A percentile compares a stretch with the other conserved stretches of the same genome.
phyloP scores from a whole-genome alignment of 53 echinoderm and acorn worm species.

The Crossaster papposus region DNA sequence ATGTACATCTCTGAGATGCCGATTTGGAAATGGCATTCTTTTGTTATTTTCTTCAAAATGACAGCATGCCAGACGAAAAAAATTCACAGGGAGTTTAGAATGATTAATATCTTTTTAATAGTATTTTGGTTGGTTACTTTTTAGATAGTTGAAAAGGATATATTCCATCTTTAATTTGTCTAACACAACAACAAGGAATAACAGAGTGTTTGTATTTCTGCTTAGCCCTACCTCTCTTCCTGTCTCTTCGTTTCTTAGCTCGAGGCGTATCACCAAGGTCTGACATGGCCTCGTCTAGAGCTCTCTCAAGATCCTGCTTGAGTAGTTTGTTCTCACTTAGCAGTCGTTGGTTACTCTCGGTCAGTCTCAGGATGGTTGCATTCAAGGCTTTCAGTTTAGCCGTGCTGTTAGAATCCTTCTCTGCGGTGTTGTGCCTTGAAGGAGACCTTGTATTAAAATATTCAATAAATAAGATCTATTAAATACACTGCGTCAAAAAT shows the following conservation, averaged over 20 bases:
- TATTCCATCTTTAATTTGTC: too few species aligned
- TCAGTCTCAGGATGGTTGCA: conserved; percentile 87
- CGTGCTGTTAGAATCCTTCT: conserved; percentile 62
- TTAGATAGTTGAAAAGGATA: too few species aligned
- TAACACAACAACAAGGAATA: too few species aligned
- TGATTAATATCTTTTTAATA: too few species aligned
- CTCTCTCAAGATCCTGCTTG: conserved; percentile 92
- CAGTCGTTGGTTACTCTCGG: conserved; percentile 89
- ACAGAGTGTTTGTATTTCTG: neutral
- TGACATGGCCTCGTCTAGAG: conserved; percentile 79
- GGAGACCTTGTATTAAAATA: conserved; percentile 1
- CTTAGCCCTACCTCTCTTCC: conserved; percentile 59
- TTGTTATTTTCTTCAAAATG: too few species aligned
- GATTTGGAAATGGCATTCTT: too few species aligned
- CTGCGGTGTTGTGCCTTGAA: conserved; percentile 65
- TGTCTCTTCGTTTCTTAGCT: conserved; percentile 48
- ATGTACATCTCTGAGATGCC: too few species aligned
- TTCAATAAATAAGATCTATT: neutral
- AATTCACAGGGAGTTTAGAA: too few species aligned
- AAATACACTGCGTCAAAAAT: neutral
- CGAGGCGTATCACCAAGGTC: conserved; percentile 49
- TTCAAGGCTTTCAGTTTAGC: conserved; percentile 95
- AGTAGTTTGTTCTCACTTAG: conserved; percentile 98
- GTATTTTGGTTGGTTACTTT: too few species aligned
- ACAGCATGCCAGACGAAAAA: too few species aligned